Base-by-base conservation (phyloP, 1,140 invertebrate genomes). In the Scaptomyza pallida region DNA sequence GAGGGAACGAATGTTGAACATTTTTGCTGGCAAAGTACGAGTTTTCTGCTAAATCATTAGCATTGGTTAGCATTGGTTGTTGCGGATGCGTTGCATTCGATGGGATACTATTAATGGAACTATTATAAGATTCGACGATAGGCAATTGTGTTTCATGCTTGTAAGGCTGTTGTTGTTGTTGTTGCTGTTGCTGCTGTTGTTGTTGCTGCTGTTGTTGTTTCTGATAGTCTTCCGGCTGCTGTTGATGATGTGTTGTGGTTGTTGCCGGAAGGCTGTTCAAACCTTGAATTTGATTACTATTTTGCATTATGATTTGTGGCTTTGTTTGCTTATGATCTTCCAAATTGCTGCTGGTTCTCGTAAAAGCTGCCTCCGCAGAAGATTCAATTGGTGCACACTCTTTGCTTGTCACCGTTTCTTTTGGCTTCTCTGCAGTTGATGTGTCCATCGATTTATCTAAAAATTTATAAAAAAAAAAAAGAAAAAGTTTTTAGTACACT, bases 1-100 rank as follows among this genome's bases (percentile, higher is more conserved):
- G 83, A 5, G 82, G 75, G 52, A 78, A 78, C 5, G 82, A 16
- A 51, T 80, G 82, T 52, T 82, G 82, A 52, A 82, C 67, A 44
- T 78, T 76, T 41, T 81, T 88, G 33, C 57, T 62, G 21, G 86
- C 56, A 40, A 89, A 88, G 40, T 78, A 89, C 12, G 72, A 65
- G 21, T 68, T 82, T 37, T 89, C 82, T 6, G 78, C 40, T 30
- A 77, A 45, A 13, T 71, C 61, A 23, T 61, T 50, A n/a, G n/a
- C n/a, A 21, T 48, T 67, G 5, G 79, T 37, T 43, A 59, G 47
- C 55, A 56, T 44, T 12, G 82, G 16, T 51, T 72, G 16, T 51
- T 72, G 81, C 23, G 57, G 52, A 23, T 72, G 72, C 54, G 77
- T 47, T 68, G 65, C 65, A 81, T 62, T 86, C 33, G 77, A 40